These are phyloP conservation scores for Caenorhabditis sinica DNA, from an alignment of 2,888 invertebrate genomes.

Conservation along the genomic window DNA sequence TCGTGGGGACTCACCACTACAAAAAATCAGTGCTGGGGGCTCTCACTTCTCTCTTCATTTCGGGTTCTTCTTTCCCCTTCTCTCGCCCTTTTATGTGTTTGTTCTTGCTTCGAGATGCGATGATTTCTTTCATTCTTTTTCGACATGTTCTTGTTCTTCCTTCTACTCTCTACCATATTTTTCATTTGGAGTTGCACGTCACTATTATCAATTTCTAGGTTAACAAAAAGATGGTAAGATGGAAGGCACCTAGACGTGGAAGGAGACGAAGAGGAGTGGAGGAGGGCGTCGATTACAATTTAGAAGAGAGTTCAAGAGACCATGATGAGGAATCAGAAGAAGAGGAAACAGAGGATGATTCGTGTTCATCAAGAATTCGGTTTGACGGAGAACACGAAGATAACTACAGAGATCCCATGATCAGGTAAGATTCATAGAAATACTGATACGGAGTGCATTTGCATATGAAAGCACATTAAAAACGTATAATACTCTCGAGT, in stretches of 20 bases:
- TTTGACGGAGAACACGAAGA: slow-evolving; percentile 38
- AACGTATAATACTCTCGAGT: too few relatives aligned
- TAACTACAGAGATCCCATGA: slow-evolving; percentile 40
- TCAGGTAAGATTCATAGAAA: slow-evolving; percentile 4
- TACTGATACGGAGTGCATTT: neutral
- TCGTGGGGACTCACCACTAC: neutral
- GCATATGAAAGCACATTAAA: neutral
- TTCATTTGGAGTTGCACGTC: neutral
- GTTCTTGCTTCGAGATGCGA: slow-evolving; percentile 53
- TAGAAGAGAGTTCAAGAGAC: slow-evolving; percentile 6
- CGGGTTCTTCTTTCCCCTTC: neutral
- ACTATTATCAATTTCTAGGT: neutral
- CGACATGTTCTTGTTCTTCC: slow-evolving; percentile 25
- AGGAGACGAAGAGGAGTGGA: neutral
- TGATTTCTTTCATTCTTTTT: slow-evolving; percentile 30
- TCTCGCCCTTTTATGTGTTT: slow-evolving; percentile 51
- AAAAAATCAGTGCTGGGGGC: slow-evolving; percentile 15
- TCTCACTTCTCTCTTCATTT: neutral
- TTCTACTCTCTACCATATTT: neutral
- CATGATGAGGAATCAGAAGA: slow-evolving; percentile 16
- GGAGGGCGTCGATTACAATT: neutral
- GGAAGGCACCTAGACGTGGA: slow-evolving; percentile 17
- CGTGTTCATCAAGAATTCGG: neutral
- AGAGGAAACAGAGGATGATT: neutral
- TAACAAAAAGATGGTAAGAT: slow-evolving; percentile 48